These are phyloP conservation scores for Drosophila melanosoma DNA, from an alignment of 2,888 invertebrate genomes.

Conservation along the genomic window DNA sequence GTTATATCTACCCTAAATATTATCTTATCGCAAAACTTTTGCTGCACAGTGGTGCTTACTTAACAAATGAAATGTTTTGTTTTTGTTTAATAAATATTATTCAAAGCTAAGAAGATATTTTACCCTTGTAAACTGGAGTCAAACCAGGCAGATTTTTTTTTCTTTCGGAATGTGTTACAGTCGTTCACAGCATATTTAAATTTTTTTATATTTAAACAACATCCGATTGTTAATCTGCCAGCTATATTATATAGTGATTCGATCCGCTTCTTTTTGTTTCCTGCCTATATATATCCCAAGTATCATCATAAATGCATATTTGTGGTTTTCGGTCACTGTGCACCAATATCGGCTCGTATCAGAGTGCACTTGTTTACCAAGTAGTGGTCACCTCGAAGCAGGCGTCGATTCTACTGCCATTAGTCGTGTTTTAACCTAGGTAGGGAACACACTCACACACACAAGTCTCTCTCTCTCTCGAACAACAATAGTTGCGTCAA, in stretches of 20 bases:
- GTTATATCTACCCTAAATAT: constrained; percentile 38
- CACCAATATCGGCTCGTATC: constrained; percentile 13
- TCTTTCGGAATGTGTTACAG: neutral
- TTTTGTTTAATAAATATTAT: neutral
- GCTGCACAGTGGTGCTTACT: constrained; percentile 54
- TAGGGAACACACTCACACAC: constrained; percentile 43
- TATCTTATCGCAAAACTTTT: constrained; percentile 59
- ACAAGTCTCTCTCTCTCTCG: constrained; percentile 15
- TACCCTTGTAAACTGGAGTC: neutral
- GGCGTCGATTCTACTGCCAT: constrained; percentile 49
- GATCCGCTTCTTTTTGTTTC: neutral
- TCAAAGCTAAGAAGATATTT: neutral
- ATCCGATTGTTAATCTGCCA: neutral
- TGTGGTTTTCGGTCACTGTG: constrained; percentile 31
- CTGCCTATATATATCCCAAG: neutral
- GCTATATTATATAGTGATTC: neutral
- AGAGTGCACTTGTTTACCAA: constrained; percentile 35
- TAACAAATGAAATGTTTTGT: neutral
- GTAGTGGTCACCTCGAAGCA: constrained; percentile 35
- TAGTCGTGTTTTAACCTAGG: constrained; percentile 58
- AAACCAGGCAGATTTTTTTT: neutral
- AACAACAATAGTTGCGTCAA: neutral
- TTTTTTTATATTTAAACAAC: neutral
- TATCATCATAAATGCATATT: too few relatives aligned
- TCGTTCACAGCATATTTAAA: neutral